Conservation (phyloP, 2,797 vertebrate genomes). For the Myotis vivesi region DNA sequence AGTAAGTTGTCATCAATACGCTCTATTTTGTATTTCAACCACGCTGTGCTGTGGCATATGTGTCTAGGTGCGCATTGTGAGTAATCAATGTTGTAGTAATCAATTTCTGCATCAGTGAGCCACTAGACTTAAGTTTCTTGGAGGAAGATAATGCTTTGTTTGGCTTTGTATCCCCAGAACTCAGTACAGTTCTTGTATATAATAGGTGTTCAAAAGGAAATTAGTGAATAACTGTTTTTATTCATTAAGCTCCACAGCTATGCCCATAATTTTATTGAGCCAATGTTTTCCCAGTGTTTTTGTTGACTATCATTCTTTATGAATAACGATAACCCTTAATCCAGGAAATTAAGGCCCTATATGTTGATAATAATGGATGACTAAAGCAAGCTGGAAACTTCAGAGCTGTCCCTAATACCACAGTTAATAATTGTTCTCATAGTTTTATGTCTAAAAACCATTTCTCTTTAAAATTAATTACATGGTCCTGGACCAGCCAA, state of each 20-base stretch:
- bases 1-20: neutral
- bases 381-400: neutral
- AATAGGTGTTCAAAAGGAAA: neutral
- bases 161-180: neutral
- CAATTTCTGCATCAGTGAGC: neutral
- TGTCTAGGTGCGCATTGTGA: neutral
- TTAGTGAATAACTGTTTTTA: neutral
- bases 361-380: neutral
- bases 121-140: neutral
- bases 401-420: neutral
- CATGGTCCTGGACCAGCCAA: neutral
- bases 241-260: neutral
- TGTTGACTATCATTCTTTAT: neutral
- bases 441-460: neutral
- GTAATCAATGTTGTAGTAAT: neutral
- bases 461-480: constrained; percentile 42
- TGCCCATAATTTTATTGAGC: neutral
- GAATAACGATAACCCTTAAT: neutral
- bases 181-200: neutral
- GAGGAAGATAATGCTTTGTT: neutral
- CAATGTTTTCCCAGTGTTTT: neutral
- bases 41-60: neutral
- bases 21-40: neutral
- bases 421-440: neutral
- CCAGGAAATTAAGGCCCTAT: neutral